Percentiles rank a stretch among this genome's conserved stretches.
Evolutionary conservation across 2,797 vertebrate genomes (phyloP).

Genomic region (Sebastes minor): DNA sequence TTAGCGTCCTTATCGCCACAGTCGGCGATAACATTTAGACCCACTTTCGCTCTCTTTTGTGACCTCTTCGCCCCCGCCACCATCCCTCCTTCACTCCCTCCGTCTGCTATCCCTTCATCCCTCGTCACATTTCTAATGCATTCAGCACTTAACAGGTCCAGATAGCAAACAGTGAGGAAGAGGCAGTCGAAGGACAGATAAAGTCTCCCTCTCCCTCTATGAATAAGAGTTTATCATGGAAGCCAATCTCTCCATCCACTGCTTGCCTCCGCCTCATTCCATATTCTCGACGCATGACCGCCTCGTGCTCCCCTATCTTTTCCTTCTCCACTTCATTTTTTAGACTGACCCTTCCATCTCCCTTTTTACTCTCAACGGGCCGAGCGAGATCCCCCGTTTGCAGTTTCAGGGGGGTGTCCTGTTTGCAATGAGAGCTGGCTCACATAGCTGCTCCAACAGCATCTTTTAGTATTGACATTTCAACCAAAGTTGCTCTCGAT

Average conservation of each 20-base stretch:
- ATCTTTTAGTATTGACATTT: neutral
- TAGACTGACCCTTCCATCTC: conserved; percentile 60
- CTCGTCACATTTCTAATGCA: conserved; percentile 69
- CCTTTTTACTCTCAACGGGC: conserved; percentile 41
- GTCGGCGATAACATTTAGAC: conserved; percentile 78
- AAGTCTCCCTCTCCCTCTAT: conserved; percentile 58
- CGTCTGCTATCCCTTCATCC: conserved; percentile 53
- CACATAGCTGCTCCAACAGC: neutral
- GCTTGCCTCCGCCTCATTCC: conserved; percentile 62
- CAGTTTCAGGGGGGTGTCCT: conserved; percentile 17
- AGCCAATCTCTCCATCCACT: conserved; percentile 69
- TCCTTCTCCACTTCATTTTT: conserved; percentile 65
- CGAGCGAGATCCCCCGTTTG: conserved; percentile 22
- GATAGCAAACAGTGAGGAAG: conserved; percentile 68
- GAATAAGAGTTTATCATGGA: conserved; percentile 74
- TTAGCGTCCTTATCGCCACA: conserved; percentile 74
- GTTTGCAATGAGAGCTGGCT: neutral
- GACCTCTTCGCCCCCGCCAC: conserved; percentile 22
- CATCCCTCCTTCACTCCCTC: conserved; percentile 49
- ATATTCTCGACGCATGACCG: conserved; percentile 71
- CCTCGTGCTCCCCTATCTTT: conserved; percentile 67
- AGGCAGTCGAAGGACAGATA: conserved; percentile 70
- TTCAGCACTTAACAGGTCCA: conserved; percentile 69
- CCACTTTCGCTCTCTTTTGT: conserved; percentile 55
- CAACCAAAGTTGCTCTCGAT: neutral